Evolutionary conservation across 2,888 invertebrate genomes (phyloP), one percentile per base, ranked within the genome.

Genomic region (Eupithecia pulchellata): DNA sequence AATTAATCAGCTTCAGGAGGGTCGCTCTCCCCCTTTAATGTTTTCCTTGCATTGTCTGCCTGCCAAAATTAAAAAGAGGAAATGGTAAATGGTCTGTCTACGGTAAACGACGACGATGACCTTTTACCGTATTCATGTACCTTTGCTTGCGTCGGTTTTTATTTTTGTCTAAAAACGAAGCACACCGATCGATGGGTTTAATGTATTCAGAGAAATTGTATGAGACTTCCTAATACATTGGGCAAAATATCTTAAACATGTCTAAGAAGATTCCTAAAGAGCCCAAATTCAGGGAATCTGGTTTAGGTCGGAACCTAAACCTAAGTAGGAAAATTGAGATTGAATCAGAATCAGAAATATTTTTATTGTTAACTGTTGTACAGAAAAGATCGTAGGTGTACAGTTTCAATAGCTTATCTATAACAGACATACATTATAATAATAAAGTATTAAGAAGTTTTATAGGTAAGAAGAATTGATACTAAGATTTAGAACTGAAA

Each of bases 21-120:
- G 93, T 91, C 84, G 81, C 80, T 79, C 85, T 88, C 91, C 91
- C 91, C 92, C 90, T 90, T 88, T 88, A 88, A 90, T 91, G 91
- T 91, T 93, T 92, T 91, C 90, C 91, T 91, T 91, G 91, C 91
- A 91, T 91, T 92, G 92, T 92, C 92, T 92, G 91, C 83, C 88
- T 86, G 91, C 86, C 88, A 88, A 91, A 93, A 92, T 93, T 92
- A 92, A 93, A 93, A 93, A 91, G 84, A 89, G 89, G 87, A 91
- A 90, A 87, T 87, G 84, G 85, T 85, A 91, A 91, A 87, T 87
- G 85, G 84, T 84, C 88, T 83, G 88, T 87, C 91, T 89, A 84
- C 83, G 81, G 81, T 83, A 86, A 85, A 84, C 83, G 89, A 84
- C 75, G 87, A 84, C 75, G 87, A 84, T 86, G 89, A 91, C 90